Percentiles rank a stretch among this genome's conserved stretches.
phyloP scores from a whole-genome alignment of 2,888 invertebrate species.

The Nomada hirtipes region DNA sequence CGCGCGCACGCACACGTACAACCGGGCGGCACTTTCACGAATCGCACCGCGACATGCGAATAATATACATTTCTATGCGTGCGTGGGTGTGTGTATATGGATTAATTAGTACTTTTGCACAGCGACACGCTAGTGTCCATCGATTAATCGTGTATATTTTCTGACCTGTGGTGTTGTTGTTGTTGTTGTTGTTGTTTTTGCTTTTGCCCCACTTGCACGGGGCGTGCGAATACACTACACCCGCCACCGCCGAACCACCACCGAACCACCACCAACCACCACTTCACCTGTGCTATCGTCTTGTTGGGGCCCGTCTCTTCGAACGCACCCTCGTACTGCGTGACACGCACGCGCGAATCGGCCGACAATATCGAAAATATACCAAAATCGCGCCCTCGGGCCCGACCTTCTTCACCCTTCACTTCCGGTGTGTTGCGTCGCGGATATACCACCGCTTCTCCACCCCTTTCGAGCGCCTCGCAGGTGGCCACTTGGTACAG shows the following conservation, averaged over 20 bases:
- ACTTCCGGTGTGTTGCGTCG: conserved; percentile 67
- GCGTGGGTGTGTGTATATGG: background rate
- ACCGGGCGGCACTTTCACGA: background rate
- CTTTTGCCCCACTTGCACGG: conserved; percentile 77
- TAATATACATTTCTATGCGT: background rate
- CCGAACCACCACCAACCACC: conserved; percentile 63
- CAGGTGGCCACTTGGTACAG: conserved; percentile 97
- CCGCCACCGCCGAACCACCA: conserved; percentile 64
- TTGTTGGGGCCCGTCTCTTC: conserved; percentile 67
- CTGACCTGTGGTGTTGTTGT: conserved; percentile 78
- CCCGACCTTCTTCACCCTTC: conserved; percentile 65
- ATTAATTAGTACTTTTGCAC: conserved; percentile 43
- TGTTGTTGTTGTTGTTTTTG: conserved; percentile 76
- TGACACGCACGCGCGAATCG: conserved; percentile 48
- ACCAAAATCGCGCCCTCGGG: conserved; percentile 50
- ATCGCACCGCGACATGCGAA: background rate
- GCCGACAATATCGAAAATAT: conserved; percentile 49
- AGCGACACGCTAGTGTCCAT: conserved; percentile 50
- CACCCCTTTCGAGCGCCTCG: conserved; percentile 82
- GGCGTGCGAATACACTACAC: conserved; percentile 74
- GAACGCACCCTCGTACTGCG: conserved; percentile 60
- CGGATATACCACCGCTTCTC: conserved; percentile 77
- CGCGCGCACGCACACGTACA: background rate
- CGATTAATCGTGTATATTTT: conserved; percentile 63
- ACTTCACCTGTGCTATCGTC: conserved; percentile 74